A percentile compares a stretch with the other conserved stretches of the same genome.
Conservation (phyloP, 2,113 vertebrate genomes). For the Pithys albifrons region DNA sequence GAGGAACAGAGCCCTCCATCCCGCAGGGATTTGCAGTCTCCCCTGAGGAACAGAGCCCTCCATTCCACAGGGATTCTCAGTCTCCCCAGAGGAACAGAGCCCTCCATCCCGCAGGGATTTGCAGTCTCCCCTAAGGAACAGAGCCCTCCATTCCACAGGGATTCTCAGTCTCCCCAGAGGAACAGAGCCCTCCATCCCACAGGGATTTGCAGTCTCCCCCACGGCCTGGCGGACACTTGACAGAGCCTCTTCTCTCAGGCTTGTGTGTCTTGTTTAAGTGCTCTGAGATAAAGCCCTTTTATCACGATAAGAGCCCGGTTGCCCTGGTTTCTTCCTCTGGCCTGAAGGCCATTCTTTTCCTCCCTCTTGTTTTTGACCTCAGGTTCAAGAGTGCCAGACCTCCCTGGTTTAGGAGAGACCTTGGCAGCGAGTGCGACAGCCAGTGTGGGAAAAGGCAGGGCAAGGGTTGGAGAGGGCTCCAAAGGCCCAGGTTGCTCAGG, state of each 20-base stretch:
- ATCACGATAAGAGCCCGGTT: constrained; percentile 64
- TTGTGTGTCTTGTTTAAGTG: constrained; percentile 73
- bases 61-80: not conserved
- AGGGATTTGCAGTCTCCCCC: constrained; percentile 23
- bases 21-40: fast-evolving
- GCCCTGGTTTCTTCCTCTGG: constrained; percentile 68
- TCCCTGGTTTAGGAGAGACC: constrained; percentile 47
- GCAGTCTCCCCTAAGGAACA: not conserved
- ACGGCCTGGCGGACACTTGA: constrained; percentile 13
- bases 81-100: not conserved
- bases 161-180: not conserved
- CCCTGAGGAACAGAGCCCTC: not conserved
- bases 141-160: fast-evolving
- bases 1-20: not conserved
- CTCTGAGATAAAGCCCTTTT: constrained; percentile 71
- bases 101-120: constrained; percentile 20
- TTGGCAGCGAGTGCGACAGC: not conserved
- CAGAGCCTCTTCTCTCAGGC: constrained; percentile 42
- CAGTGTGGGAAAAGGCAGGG: constrained; percentile 60
- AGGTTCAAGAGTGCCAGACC: constrained; percentile 74
- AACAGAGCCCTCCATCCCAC: not conserved
- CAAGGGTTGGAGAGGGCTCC: not conserved
- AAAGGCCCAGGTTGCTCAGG: not conserved
- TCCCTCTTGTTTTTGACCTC: constrained; percentile 66
- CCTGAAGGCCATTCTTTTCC: constrained; percentile 72